A percentile compares a stretch with the other conserved stretches of the same genome.
Evolutionary conservation across 2,888 invertebrate species (phyloP).

Genomic region (Latrodectus elegans): DNA sequence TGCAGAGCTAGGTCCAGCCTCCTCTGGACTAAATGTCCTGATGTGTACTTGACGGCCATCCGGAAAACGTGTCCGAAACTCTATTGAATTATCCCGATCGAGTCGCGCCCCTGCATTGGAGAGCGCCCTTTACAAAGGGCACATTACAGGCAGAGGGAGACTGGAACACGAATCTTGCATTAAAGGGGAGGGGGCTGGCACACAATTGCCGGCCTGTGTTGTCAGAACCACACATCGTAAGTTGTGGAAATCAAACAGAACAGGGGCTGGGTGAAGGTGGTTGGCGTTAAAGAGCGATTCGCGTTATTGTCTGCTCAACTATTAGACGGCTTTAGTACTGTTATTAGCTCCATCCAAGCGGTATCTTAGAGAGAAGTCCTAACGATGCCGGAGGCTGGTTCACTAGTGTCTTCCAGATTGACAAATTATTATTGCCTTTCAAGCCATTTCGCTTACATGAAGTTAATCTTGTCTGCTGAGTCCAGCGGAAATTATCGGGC

Average conservation of each 20-base stretch:
- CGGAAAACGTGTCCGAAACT: constrained; percentile 41
- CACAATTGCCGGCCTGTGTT: constrained; percentile 29
- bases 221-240: background rate
- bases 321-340: constrained; percentile 58
- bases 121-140: constrained; percentile 25
- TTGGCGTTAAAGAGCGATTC: constrained; percentile 36
- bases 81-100: constrained; percentile 51
- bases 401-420: constrained; percentile 12
- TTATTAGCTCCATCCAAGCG: constrained; percentile 44
- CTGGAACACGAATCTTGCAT: constrained; percentile 64
- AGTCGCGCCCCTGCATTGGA: background rate
- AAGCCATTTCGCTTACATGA: background rate
- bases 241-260: constrained; percentile 35
- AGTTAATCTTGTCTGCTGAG: too few species aligned
- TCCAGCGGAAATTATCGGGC: too few species aligned
- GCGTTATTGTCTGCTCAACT: constrained; percentile 63
- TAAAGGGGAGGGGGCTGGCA: constrained; percentile 29
- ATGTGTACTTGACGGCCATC: constrained; percentile 27
- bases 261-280: constrained; percentile 6
- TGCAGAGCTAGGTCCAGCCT: too few species aligned
- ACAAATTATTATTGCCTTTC: constrained; percentile 62
- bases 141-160: constrained; percentile 52
- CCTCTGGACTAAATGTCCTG: background rate
- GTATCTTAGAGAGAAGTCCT: constrained; percentile 2
- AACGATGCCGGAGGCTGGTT: constrained; percentile 31